These are phyloP conservation scores for Lepidocyrtinus sp. DNA, from an alignment of 2,888 invertebrate genomes.

Conservation along the genomic window DNA sequence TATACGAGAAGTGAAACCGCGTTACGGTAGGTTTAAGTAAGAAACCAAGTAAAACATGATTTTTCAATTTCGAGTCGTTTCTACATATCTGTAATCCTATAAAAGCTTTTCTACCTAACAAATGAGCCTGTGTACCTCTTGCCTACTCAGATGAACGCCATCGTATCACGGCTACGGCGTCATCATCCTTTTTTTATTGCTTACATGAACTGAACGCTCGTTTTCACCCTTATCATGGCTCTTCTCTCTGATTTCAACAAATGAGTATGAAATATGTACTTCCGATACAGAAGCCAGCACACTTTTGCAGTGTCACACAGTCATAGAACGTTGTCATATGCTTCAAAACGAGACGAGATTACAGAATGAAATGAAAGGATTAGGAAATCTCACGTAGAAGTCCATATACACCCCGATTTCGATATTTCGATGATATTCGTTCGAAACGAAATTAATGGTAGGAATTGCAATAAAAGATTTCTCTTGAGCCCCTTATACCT, in stretches of 20 bases:
- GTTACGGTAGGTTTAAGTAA: constrained; percentile 43
- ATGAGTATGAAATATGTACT: not conserved
- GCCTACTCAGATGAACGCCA: not conserved
- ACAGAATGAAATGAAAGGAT: constrained; percentile 9
- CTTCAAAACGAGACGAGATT: not conserved
- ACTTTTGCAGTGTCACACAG: not conserved
- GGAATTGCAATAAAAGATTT: no score
- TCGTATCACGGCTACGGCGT: constrained; percentile 1
- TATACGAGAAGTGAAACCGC: constrained; percentile 34
- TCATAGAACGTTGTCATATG: not conserved
- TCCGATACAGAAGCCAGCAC: constrained; percentile 1
- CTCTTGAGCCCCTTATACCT: no score
- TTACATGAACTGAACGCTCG: constrained; percentile 2
- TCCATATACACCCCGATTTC: no score
- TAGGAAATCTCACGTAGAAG: not conserved
- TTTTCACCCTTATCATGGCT: not conserved
- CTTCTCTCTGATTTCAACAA: not conserved
- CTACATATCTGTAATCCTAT: constrained; percentile 10
- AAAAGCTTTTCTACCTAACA: constrained; percentile 2
- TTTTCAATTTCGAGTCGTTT: constrained; percentile 53
- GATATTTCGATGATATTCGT: no score
- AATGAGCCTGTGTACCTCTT: not conserved
- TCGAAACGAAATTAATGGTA: no score
- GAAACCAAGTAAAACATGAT: constrained; percentile 37
- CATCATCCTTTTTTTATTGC: constrained; percentile 3